Evolutionary conservation across 2,113 vertebrate species (phyloP), one percentile per base, ranked within the genome.

Genomic region (Campylomormyrus numenius): DNA sequence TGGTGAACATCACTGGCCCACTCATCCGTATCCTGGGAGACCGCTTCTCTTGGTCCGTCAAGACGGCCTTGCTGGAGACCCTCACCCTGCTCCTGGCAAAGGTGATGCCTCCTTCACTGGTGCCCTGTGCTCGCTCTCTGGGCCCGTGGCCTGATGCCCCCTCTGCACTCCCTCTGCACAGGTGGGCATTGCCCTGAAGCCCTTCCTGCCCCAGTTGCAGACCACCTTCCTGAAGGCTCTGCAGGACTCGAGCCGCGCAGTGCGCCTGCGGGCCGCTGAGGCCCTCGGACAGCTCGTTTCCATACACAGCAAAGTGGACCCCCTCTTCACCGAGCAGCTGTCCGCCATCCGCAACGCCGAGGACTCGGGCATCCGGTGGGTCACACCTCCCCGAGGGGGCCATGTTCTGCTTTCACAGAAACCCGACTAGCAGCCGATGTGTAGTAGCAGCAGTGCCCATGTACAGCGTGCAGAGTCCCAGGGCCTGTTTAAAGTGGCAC

Each of bases 191-290:
- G 97, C 97, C 87, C 93, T 99, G 94, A 99, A 99, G 94, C 98
- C 98, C 0, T 99, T 99, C 96, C 96, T 99, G 93, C 98, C 98
- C 24, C 98, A 99, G 90, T 94, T 99, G 88, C 98, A 99, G 96
- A 99, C 98, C 91, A 99, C 98, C 42, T 99, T 99, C 94, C 97
- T 98, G 56, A 99, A 99, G 94, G 98, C 98, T 3, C 95, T 99
- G 3, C 98, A 99, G 93, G 98, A 99, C 91, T 96, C 98, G 0
- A 98, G 98, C 92, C 96, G 98, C 0, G 96, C 96, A 0, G 98
- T 99, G 90, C 96, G 98, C 89, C 96, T 99, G 24, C 97, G 97
- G 91, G 98, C 98, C 0, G 98, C 98, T 0, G 98, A 99, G 8
- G 98, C 98, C 0, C 95, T 99, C 0, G 98, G 98, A 19, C 98